Percentiles rank a stretch among this genome's conserved stretches.
Evolutionary conservation across 2,888 invertebrate species (phyloP).

Genomic region (Furcula furcula): DNA sequence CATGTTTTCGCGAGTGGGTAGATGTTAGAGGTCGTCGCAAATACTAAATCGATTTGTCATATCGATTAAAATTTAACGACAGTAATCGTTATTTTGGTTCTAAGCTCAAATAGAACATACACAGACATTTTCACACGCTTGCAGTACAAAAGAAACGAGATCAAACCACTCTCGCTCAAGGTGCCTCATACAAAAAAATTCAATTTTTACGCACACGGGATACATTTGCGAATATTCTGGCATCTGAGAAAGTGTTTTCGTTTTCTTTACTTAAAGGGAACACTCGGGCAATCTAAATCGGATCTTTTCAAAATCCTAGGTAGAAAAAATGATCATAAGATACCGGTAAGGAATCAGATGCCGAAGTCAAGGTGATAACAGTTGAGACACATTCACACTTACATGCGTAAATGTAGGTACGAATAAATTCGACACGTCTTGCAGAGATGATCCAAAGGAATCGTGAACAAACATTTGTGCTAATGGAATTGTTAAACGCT

Average conservation of each 20-base stretch:
- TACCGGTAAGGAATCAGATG: constrained; percentile 7
- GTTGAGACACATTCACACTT: constrained; percentile 8
- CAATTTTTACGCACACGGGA: constrained; percentile 9
- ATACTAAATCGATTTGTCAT: constrained; percentile 14
- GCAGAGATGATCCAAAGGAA: constrained; percentile 37
- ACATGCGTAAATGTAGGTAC: constrained; percentile 6
- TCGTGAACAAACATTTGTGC: constrained; percentile 46
- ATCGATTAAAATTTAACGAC: constrained; percentile 3
- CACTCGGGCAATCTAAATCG: constrained; percentile 2
- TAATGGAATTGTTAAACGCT: constrained; percentile 40
- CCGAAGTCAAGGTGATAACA: constrained; percentile 22
- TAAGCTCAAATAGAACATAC: not conserved
- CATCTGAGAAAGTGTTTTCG: constrained; percentile 9
- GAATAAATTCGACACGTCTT: constrained; percentile 45
- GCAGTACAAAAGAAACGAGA: constrained; percentile 12
- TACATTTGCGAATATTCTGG: constrained; percentile 4
- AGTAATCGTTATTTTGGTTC: not conserved
- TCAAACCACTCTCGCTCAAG: constrained; percentile 12
- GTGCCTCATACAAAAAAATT: constrained; percentile 18
- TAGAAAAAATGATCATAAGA: constrained; percentile 3
- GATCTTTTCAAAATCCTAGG: constrained; percentile 2
- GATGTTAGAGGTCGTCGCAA: constrained; percentile 39
- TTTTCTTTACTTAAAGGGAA: constrained; percentile 1
- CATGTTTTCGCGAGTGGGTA: constrained; percentile 35
- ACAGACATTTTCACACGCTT: not conserved